Conservation (phyloP, 2,797 vertebrate genomes). For the Cebuella pygmaea region DNA sequence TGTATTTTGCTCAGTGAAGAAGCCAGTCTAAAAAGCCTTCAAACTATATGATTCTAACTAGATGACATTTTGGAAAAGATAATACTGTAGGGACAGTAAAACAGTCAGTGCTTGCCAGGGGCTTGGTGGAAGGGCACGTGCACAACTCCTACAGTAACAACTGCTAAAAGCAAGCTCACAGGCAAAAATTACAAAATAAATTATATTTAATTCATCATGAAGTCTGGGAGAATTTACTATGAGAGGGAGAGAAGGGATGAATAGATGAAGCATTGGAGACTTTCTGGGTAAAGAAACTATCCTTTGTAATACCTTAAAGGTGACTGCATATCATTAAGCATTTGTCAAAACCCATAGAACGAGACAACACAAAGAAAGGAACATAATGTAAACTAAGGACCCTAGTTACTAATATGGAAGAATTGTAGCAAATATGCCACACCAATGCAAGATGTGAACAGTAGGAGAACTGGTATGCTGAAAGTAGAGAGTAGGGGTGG, state of each 20-base stretch:
- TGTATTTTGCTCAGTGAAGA: not conserved
- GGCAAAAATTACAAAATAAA: slow-evolving; percentile 6
- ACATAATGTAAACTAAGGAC: not conserved
- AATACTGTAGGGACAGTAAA: not conserved
- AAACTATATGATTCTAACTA: not conserved
- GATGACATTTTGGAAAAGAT: not conserved
- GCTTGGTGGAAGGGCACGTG: rapidly evolving
- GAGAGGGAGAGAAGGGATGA: not conserved
- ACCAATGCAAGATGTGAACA: not conserved
- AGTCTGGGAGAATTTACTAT: not conserved
- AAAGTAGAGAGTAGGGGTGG: rapidly evolving
- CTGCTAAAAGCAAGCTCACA: not conserved
- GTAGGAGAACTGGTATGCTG: too few species aligned
- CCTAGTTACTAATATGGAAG: not conserved
- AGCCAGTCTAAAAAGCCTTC: not conserved
- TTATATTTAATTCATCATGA: not conserved
- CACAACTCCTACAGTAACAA: not conserved
- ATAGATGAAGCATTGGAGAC: not conserved
- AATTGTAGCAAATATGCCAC: not conserved
- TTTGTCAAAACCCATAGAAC: not conserved
- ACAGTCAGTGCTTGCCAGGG: not conserved
- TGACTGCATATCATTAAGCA: not conserved
- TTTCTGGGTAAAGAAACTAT: not conserved
- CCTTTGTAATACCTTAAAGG: not conserved
- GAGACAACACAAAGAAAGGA: not conserved